A percentile compares a stretch with the other conserved stretches of the same genome.
Conservation (phyloP, 2,888 invertebrate genomes). For the Molanna angustata region DNA sequence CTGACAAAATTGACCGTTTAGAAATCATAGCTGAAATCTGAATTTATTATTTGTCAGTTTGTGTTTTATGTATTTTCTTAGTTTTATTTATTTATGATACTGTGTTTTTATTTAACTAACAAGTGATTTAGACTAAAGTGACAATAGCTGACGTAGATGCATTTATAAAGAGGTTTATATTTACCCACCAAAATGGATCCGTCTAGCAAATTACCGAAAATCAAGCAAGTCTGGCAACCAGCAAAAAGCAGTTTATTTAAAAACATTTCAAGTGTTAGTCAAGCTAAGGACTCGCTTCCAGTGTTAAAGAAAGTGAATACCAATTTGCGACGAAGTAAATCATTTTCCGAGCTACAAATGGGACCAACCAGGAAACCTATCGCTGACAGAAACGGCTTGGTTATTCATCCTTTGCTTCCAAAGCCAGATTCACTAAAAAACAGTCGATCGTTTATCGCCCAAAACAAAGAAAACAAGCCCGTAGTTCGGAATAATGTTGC, state of each 20-base stretch:
- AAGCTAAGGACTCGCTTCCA: conserved; percentile 17
- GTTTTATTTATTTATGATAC: too few relatives aligned
- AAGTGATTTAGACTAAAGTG: too few relatives aligned
- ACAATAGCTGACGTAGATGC: too few relatives aligned
- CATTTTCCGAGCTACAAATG: conserved; percentile 25
- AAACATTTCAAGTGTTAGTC: conserved; percentile 9
- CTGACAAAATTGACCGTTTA: too few relatives aligned
- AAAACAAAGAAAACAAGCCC: conserved; percentile 27
- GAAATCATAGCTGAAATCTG: too few relatives aligned
- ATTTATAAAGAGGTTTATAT: background rate
- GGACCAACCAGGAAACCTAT: conserved; percentile 18
- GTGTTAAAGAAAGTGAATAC: conserved; percentile 12
- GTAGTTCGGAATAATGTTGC: background rate
- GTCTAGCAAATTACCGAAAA: conserved; percentile 17
- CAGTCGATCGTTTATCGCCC: conserved; percentile 10
- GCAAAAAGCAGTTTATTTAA: conserved; percentile 18
- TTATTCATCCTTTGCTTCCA: conserved; percentile 19
- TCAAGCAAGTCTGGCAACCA: conserved; percentile 19
- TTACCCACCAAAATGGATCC: conserved; percentile 16
- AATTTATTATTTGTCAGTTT: too few relatives aligned
- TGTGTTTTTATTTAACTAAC: too few relatives aligned
- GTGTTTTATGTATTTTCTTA: too few relatives aligned
- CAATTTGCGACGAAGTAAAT: conserved; percentile 24
- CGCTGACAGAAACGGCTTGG: conserved; percentile 22
- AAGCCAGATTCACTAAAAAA: conserved; percentile 10